Evolutionary conservation across 1,140 invertebrate genomes (phyloP).

Genomic region (Eriocheir sinensis): DNA sequence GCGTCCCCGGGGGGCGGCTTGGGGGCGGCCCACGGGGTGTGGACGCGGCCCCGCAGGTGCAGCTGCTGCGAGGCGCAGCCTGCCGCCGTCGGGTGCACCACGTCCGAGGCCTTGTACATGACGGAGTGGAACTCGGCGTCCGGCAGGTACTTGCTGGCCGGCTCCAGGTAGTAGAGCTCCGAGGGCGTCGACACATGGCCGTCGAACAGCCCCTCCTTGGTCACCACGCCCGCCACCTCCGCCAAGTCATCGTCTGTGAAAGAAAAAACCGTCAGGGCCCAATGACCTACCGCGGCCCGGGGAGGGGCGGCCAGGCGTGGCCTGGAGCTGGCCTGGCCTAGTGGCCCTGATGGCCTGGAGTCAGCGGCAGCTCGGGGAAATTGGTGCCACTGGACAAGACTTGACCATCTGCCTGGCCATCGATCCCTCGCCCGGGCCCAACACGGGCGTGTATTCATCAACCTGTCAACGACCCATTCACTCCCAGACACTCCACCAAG

Average conservation of each 20-base stretch:
- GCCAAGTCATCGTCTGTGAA: conserved; percentile 91
- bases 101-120: conserved; percentile 91
- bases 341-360: neutral
- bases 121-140: conserved; percentile 87
- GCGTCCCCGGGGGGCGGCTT: neutral
- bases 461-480: neutral
- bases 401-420: neutral
- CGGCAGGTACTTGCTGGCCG: conserved; percentile 83
- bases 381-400: neutral
- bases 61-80: conserved; percentile 85
- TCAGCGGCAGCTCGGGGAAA: neutral
- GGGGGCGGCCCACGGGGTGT: conserved; percentile 58
- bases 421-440: too few species aligned
- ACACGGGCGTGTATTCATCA: neutral
- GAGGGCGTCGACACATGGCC: conserved; percentile 91
- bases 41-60: conserved; percentile 80
- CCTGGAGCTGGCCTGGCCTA: neutral
- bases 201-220: conserved; percentile 93
- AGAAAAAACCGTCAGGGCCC: conserved; percentile 44
- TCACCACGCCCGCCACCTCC: conserved; percentile 92
- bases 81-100: conserved; percentile 84
- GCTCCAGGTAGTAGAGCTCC: conserved; percentile 92
- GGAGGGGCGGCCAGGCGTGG: neutral
- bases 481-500: neutral
- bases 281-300: neutral